These are phyloP conservation scores for Galagoides demidoff DNA, from an alignment of 2,797 vertebrate species.

Conservation along the genomic window DNA sequence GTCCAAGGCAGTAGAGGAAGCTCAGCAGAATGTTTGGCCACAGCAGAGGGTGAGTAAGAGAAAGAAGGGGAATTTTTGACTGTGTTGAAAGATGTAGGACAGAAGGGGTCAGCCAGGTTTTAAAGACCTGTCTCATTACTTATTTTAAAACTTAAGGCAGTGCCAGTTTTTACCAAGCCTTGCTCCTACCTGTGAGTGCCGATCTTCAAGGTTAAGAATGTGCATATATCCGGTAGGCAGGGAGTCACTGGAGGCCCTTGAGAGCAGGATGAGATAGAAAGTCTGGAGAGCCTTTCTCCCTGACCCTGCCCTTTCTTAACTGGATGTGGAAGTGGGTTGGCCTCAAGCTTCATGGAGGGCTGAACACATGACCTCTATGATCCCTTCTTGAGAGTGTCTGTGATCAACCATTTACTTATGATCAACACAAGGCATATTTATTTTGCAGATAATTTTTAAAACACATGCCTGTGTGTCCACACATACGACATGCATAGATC, in stretches of 20 bases:
- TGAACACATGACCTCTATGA: not conserved
- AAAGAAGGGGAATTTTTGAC: not conserved
- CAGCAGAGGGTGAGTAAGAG: not conserved
- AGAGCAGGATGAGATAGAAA: not conserved
- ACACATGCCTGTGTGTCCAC: too few species aligned
- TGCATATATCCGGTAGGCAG: too few species aligned
- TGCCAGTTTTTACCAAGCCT: not conserved
- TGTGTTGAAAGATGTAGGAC: not conserved
- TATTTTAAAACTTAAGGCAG: not conserved
- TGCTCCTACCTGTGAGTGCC: not conserved
- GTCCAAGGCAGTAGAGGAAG: not conserved
- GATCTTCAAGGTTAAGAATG: not conserved
- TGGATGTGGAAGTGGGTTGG: not conserved
- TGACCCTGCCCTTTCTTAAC: not conserved
- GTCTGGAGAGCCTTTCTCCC: not conserved
- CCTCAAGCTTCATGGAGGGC: not conserved
- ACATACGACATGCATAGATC: not conserved
- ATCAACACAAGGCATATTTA: not conserved
- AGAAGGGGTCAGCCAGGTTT: not conserved
- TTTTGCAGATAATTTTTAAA: conserved; percentile 17
- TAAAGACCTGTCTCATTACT: not conserved
- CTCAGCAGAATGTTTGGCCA: not conserved
- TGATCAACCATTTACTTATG: not conserved
- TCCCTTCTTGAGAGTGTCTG: not conserved
- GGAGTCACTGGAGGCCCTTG: not conserved